Evolutionary conservation across 1,140 invertebrate genomes (phyloP), one percentile per base, ranked within the genome.

Genomic region (Leptopilina boulardi): DNA sequence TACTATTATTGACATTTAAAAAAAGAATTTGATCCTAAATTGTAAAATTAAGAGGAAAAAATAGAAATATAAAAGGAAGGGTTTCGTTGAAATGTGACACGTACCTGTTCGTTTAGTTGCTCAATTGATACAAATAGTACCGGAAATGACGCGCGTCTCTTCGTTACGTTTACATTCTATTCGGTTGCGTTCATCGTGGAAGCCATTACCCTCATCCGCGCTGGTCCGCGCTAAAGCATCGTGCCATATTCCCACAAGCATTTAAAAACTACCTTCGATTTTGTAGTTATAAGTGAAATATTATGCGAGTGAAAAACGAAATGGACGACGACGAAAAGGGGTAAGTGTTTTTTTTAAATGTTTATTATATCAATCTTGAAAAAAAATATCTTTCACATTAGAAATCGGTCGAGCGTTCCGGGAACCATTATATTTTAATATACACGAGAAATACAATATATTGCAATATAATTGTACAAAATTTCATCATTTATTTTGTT

Each of bases 241-340:
- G 89, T 89, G 89, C 90, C 89, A 90, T 90, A 90, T 91, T 90
- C 83, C 84, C 85, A 86, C 85, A 87, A 86, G 88, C 86, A 85
- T 82, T 85, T 80, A 77, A 85, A 85, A 87, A 85, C 83, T 86
- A 87, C 85, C 83, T 87, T 82, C 84, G 84, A 88, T 87, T 81
- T 85, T 77, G 85, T 90, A 90, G 88, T 91, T 90, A 86, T 90
- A 90, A 89, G 89, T 89, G 87, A 88, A 89, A 91, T 90, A 92
- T 88, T 90, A 92, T 92, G 92, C 91, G 92, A 91, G 91, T 92
- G 82, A 92, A 92, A 88, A 90, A 86, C 88, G 92, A 92, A 83
- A 92, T 92, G 91, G 92, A 92, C 84, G 91, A 92, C 87, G 92
- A 92, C 84, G 92, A 92, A 89, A 92, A 92, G 89, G 91, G 91